A percentile compares a stretch with the other conserved stretches of the same genome.
Conservation (phyloP, 1,140 invertebrate species). For the Drosophila saltans region DNA sequence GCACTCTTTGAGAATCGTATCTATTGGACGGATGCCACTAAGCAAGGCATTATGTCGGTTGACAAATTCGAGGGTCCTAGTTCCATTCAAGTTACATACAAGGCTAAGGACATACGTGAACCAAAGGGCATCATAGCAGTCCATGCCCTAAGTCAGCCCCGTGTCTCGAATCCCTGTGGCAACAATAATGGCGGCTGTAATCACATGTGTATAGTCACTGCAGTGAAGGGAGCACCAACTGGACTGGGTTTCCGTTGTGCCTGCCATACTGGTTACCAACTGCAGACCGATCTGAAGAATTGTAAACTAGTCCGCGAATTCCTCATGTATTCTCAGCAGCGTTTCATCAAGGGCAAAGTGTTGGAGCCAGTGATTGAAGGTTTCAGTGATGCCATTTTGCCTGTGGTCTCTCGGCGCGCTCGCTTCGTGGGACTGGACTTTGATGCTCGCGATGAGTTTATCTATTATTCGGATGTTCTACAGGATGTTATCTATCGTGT, state of each 20-base stretch:
- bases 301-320: slow-evolving; percentile 96
- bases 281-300: slow-evolving; percentile 90
- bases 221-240: slow-evolving; percentile 88
- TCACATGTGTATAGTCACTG: slow-evolving; percentile 97
- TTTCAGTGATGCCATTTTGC: slow-evolving; percentile 96
- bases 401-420: slow-evolving; percentile 94
- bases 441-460: slow-evolving; percentile 94
- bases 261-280: slow-evolving; percentile 94
- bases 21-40: slow-evolving; percentile 98
- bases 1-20: slow-evolving; percentile 95
- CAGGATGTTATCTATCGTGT: slow-evolving; percentile 98
- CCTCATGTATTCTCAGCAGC: slow-evolving; percentile 98
- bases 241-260: slow-evolving; percentile 96
- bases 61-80: slow-evolving; percentile 93
- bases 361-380: slow-evolving; percentile 94
- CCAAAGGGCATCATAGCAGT: slow-evolving; percentile 93
- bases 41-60: slow-evolving; percentile 96
- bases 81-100: slow-evolving; percentile 91
- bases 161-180: slow-evolving; percentile 94
- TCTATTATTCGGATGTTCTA: slow-evolving; percentile 98
- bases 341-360: slow-evolving; percentile 97
- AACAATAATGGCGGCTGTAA: slow-evolving; percentile 95
- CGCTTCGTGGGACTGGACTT: slow-evolving; percentile 99
- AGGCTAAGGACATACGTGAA: slow-evolving; percentile 90
- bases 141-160: slow-evolving; percentile 90